Base-by-base conservation (phyloP, 2,888 invertebrate species). In the Clostera curtula region DNA sequence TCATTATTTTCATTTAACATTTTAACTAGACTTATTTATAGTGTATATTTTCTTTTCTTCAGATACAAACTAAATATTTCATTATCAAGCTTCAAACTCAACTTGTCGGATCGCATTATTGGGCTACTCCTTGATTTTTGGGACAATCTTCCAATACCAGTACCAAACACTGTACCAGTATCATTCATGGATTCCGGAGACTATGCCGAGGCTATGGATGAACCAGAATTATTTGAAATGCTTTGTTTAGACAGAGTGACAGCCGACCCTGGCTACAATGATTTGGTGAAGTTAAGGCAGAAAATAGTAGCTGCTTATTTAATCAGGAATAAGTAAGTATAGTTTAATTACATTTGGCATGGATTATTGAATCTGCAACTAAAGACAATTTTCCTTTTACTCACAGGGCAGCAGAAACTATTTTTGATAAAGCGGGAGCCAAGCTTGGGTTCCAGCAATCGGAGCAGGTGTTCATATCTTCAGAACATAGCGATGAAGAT, bases 11-110 rank as follows among this genome's bases (percentile, higher is more conserved):
- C 4, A 12, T 5, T 5, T 21, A 16, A 6, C 13, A 8, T 12
- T 15, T 14, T 7, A n/a, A 1, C 7, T 7, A 14, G 5, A 15
- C n/a, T n/a, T 15, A 22, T 14, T 12, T 13, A 2, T 8, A 12
- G 7, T 12, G 3, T 8, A 20, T 5, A 11, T 15, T 14, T 8
- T n/a, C 29, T 11, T 26, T 21, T 54, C 57, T 30, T 56, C 69
- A 93, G 92, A 62, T 89, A 91, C 55, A 93, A 93, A 73, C 80
- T 93, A 24, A 93, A 91, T 57, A 85, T 92, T 19, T 88, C 89
- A 0, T 72, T 93, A 12, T 89, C 90, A 11, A 89, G 88, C 36
- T 55, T 93, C 19, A 93, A 92, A 49, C 63, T 93, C 16, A 92
- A 92, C 66, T 69, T 93, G 16, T 93, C 93, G 0, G 93, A 93